phyloP scores from a whole-genome alignment of 92 coral and sea anemone species.

The Ricordea florida region DNA sequence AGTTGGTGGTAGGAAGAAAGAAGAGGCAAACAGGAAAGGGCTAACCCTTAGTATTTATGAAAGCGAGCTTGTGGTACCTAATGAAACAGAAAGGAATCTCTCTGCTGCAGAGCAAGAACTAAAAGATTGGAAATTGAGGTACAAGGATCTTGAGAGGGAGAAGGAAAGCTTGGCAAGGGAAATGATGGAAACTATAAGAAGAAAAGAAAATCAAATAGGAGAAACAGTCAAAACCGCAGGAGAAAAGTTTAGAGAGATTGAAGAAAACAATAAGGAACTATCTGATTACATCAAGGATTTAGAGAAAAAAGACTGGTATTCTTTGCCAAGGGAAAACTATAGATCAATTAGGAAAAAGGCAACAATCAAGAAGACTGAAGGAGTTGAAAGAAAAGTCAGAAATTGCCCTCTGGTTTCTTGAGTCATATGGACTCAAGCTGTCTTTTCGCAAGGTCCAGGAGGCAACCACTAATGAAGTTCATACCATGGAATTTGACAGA shows the following conservation, averaged over 20 bases:
- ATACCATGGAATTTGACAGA: not conserved
- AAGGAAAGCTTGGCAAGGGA: not conserved
- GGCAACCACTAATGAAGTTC: no score
- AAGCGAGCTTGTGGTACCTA: constrained; percentile 6
- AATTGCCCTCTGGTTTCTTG: no score
- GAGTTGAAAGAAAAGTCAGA: no score
- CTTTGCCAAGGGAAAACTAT: not conserved
- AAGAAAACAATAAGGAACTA: not conserved
- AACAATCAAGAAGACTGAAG: no score
- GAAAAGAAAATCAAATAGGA: not conserved
- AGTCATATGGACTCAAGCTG: not conserved
- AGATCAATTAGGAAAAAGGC: not conserved
- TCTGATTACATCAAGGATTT: not conserved
- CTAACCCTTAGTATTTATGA: not conserved
- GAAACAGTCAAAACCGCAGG: no score
- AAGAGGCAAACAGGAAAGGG: not conserved
- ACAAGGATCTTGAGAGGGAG: constrained; percentile 2
- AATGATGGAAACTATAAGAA: not conserved
- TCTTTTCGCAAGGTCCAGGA: not conserved
- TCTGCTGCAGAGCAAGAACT: not conserved
- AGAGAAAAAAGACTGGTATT: not conserved
- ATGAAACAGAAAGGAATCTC: not conserved
- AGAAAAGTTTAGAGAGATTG: not conserved
- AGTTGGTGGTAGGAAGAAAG: not conserved
- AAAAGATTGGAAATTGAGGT: constrained; percentile 33